phyloP scores from a whole-genome alignment of 1,140 invertebrate species.

The Cardiocondyla obscurior region DNA sequence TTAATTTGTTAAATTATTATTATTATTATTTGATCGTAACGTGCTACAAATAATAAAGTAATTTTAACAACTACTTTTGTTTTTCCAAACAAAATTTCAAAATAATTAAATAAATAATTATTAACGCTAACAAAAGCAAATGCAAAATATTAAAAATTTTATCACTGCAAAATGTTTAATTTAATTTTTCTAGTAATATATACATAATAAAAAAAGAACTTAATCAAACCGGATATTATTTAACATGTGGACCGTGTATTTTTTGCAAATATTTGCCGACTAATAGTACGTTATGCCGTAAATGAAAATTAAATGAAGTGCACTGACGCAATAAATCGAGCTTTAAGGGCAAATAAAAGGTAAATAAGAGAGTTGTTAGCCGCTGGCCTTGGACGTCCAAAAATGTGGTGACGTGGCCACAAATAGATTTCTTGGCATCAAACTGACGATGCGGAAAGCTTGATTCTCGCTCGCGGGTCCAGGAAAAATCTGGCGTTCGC shows the following conservation, averaged over 20 bases:
- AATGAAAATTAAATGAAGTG: neutral
- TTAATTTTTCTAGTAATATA: neutral
- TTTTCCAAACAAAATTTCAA: neutral
- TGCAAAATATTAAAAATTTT: neutral
- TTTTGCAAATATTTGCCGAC: neutral
- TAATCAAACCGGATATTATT: neutral
- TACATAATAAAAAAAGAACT: neutral
- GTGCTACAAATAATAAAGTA: neutral
- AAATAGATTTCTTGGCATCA: constrained; percentile 59
- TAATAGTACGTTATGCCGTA: neutral
- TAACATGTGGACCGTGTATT: too few species aligned
- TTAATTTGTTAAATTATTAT: neutral
- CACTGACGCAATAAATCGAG: neutral
- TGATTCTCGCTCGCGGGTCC: constrained; percentile 37
- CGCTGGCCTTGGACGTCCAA: constrained; percentile 51
- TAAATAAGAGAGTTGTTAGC: constrained; percentile 53
- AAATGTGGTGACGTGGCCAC: constrained; percentile 29
- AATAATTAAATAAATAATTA: neutral
- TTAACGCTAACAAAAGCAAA: neutral
- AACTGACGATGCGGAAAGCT: constrained; percentile 21
- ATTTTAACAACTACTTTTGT: neutral
- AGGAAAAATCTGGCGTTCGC: constrained; percentile 53
- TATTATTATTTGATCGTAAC: neutral
- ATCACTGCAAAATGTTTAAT: neutral
- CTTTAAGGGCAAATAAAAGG: constrained; percentile 43